phyloP scores from a whole-genome alignment of 2,113 vertebrate genomes.

The Heptranchias perlo region DNA sequence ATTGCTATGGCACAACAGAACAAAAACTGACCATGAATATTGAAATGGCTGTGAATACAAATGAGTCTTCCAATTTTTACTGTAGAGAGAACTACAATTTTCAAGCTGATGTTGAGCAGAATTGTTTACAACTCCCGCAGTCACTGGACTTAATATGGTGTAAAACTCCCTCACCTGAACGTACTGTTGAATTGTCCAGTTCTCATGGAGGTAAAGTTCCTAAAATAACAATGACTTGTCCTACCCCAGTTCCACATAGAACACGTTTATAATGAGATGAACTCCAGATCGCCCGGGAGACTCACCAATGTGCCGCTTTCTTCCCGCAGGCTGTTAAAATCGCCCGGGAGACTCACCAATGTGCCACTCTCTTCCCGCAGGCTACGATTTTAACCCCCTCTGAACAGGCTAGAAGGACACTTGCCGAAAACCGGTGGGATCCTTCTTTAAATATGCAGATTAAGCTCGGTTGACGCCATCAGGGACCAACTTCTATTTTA shows the following conservation, averaged over 20 bases:
- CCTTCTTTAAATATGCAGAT: too few species aligned
- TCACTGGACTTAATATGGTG: neutral
- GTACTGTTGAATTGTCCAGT: conserved; percentile 6
- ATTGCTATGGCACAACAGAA: neutral
- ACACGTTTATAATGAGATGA: neutral
- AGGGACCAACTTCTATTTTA: too few species aligned
- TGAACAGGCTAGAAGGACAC: too few species aligned
- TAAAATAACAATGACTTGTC: conserved; percentile 31
- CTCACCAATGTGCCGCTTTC: too few species aligned
- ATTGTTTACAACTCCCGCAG: neutral
- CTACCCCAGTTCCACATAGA: neutral
- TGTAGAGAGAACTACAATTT: neutral
- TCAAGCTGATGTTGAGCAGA: neutral
- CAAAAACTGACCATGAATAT: neutral
- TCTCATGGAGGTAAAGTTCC: conserved; percentile 20
- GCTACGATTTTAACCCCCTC: too few species aligned
- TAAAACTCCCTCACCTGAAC: neutral
- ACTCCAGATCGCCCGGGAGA: too few species aligned
- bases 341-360: too few species aligned
- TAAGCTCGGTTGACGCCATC: too few species aligned
- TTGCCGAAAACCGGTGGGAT: too few species aligned
- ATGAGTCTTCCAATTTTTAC: neutral
- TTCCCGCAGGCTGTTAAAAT: too few species aligned
- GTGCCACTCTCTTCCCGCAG: too few species aligned
- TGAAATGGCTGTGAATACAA: neutral